A percentile compares a stretch with the other conserved stretches of the same genome.
Evolutionary conservation across 2,113 vertebrate species (phyloP).

Genomic region (Sphyrna mokarran): DNA sequence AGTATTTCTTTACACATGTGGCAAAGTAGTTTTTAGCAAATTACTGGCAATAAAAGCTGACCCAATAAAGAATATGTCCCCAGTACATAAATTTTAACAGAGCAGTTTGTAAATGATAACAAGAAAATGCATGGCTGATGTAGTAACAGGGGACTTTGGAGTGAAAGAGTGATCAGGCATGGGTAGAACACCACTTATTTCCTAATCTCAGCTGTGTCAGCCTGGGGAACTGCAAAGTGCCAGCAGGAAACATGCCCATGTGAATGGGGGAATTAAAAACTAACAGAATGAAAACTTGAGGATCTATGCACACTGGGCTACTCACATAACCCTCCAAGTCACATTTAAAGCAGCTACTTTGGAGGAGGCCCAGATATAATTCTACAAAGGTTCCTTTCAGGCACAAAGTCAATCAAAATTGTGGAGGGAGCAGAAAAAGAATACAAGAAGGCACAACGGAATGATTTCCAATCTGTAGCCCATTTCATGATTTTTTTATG

Average conservation of each 20-base stretch:
- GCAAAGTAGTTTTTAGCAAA: not conserved
- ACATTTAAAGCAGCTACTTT: not conserved
- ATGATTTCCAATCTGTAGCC: not conserved
- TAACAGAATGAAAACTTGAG: not conserved
- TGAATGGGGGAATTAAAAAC: not conserved
- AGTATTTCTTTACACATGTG: not conserved
- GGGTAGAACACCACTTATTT: not conserved
- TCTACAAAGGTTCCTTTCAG: not conserved
- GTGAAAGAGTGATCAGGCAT: not conserved
- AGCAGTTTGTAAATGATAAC: not conserved
- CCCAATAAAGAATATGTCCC: not conserved
- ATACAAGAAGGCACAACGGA: not conserved
- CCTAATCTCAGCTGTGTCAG: not conserved
- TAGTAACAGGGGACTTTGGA: not conserved
- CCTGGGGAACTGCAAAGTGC: not conserved
- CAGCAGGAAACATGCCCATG: not conserved
- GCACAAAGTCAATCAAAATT: not conserved
- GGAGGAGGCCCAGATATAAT: not conserved
- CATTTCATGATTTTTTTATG: not conserved
- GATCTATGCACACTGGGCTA: not conserved
- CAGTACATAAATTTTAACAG: not conserved
- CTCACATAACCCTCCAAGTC: not conserved
- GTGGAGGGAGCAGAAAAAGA: not conserved
- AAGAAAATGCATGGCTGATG: not conserved
- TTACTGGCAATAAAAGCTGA: not conserved